Conservation (phyloP, 2,797 vertebrate genomes). For the Carcharodon carcharias region DNA sequence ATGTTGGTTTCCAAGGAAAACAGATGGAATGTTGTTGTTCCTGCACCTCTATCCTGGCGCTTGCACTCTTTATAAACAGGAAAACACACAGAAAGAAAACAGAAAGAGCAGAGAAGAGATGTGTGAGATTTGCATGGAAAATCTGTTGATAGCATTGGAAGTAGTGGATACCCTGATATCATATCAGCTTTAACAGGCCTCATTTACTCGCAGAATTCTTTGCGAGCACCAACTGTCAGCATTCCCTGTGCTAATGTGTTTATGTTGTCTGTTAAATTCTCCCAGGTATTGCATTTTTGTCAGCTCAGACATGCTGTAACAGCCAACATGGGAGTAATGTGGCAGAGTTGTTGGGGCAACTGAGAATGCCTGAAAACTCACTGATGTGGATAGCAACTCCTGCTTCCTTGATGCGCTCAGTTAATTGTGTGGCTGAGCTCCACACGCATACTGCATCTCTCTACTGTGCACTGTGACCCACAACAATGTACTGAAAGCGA, state of each 20-base stretch:
- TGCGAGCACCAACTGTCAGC: neutral
- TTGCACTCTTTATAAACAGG: neutral
- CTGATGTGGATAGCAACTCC: neutral
- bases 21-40: neutral
- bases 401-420: neutral
- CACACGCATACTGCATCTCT: neutral
- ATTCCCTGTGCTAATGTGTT: neutral
- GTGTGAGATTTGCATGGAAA: neutral
- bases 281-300: neutral
- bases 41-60: neutral
- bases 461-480: neutral
- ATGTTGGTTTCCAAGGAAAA: neutral
- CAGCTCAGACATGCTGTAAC: neutral
- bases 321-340: neutral
- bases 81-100: neutral
- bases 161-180: neutral
- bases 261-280: slow-evolving; percentile 3
- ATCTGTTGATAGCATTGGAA: neutral
- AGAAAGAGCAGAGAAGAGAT: neutral
- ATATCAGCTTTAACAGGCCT: neutral
- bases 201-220: neutral
- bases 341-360: neutral
- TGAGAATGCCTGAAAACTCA: neutral
- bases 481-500: neutral
- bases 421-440: neutral